Percentiles rank a stretch among this genome's conserved stretches.
These are phyloP conservation scores for Ypsolopha sequella DNA, from an alignment of 2,888 invertebrate genomes.

Conservation along the genomic window DNA sequence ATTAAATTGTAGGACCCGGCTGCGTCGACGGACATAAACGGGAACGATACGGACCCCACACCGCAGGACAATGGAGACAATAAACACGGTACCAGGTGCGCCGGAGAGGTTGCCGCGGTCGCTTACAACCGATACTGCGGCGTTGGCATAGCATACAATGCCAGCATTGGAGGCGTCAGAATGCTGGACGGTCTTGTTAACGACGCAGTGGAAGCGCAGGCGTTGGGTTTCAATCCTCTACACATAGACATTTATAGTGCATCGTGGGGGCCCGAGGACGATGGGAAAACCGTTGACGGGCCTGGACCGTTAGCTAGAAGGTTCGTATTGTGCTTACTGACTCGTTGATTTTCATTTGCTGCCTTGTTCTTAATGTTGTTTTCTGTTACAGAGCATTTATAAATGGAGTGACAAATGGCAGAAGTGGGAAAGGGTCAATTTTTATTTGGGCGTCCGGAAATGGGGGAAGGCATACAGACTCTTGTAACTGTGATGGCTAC, in stretches of 20 bases:
- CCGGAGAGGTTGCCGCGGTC: conserved; percentile 97
- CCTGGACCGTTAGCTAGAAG: conserved; percentile 90
- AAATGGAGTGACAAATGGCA: conserved; percentile 92
- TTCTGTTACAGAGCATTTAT: conserved; percentile 81
- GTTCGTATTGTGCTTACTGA: conserved; percentile 20
- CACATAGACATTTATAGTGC: conserved; percentile 98
- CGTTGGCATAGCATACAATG: conserved; percentile 97
- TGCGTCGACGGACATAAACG: conserved; percentile 98
- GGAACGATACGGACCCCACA: conserved; percentile 96
- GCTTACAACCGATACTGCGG: conserved; percentile 98
- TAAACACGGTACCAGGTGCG: conserved; percentile 98
- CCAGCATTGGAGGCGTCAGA: conserved; percentile 95
- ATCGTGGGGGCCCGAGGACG: conserved; percentile 97
- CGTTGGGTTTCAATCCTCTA: conserved; percentile 91
- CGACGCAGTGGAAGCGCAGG: conserved; percentile 94
- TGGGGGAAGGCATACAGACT: conserved; percentile 94
- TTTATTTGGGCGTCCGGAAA: conserved; percentile 99
- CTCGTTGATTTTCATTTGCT: conserved; percentile 8
- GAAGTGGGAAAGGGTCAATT: conserved; percentile 93
- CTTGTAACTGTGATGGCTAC: conserved; percentile 99
- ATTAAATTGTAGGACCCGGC: conserved; percentile 81
- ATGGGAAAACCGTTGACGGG: conserved; percentile 96
- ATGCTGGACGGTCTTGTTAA: conserved; percentile 98
- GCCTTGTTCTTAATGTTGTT: conserved; percentile 11
- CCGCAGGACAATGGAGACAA: conserved; percentile 99